Conservation (phyloP, 1,140 invertebrate species). For the Galleria mellonella region DNA sequence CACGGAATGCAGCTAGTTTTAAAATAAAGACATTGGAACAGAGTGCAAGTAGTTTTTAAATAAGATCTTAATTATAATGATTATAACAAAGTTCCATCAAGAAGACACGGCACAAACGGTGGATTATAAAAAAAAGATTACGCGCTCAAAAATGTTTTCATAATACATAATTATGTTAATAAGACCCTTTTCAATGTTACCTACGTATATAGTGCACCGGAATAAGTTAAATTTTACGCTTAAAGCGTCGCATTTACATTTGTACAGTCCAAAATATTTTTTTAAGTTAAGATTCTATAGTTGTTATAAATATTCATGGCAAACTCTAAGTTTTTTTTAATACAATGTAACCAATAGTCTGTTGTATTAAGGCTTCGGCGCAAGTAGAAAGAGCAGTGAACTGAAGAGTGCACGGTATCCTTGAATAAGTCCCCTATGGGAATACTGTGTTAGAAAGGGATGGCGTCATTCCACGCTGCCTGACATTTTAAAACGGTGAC, state of each 20-base stretch:
- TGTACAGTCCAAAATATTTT: constrained; percentile 2
- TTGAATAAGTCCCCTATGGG: constrained; percentile 53
- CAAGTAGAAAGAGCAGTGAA: constrained; percentile 50
- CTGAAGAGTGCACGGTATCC: constrained; percentile 59
- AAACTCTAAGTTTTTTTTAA: neutral
- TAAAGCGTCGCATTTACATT: neutral
- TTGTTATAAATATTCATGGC: constrained; percentile 4
- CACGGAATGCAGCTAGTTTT: too few species aligned
- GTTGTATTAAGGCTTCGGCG: constrained; percentile 42
- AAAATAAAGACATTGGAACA: too few species aligned
- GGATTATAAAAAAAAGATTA: too few species aligned
- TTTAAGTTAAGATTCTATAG: neutral
- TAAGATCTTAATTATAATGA: too few species aligned
- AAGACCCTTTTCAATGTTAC: too few species aligned
- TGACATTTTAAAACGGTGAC: constrained; percentile 50
- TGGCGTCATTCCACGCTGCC: constrained; percentile 22
- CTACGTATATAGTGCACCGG: too few species aligned
- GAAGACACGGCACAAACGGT: too few species aligned
- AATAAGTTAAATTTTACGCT: neutral
- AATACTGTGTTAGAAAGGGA: constrained; percentile 40
- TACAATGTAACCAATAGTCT: constrained; percentile 1
- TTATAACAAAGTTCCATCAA: too few species aligned
- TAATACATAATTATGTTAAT: too few species aligned
- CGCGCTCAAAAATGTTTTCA: too few species aligned
- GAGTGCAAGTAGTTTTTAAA: too few species aligned